Evolutionary conservation across 2,113 vertebrate genomes (phyloP).

Genomic region (Vimba vimba): DNA sequence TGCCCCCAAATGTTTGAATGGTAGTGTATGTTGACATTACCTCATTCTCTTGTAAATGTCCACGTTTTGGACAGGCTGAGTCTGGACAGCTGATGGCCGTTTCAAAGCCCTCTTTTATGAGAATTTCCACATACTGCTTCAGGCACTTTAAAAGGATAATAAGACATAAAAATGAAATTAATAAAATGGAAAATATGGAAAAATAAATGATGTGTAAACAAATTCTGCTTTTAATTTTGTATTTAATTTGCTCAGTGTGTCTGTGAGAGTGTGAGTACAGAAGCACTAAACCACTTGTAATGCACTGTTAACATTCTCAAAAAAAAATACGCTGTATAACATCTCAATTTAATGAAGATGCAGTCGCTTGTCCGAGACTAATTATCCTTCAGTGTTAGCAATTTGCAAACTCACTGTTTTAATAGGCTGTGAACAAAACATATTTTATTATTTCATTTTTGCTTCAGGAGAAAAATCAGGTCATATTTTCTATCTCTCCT

Average conservation of each 20-base stretch:
- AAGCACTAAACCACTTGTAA: slow-evolving; percentile 16
- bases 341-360: slow-evolving; percentile 3
- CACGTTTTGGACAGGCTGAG: slow-evolving; percentile 93
- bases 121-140: slow-evolving; percentile 97
- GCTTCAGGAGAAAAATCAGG: not conserved
- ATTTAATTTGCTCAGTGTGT: slow-evolving; percentile 1
- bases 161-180: not conserved
- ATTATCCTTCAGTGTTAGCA: slow-evolving; percentile 25
- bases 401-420: not conserved
- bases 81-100: slow-evolving; percentile 97
- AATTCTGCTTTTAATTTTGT: not conserved
- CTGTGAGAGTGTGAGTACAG: not conserved
- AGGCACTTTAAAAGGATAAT: slow-evolving; percentile 85
- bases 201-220: not conserved
- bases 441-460: not conserved
- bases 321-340: slow-evolving; percentile 13
- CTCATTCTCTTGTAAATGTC: slow-evolving; percentile 94
- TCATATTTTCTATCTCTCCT: not conserved
- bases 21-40: slow-evolving; percentile 65
- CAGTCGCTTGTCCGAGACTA: slow-evolving; percentile 35
- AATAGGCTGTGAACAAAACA: slow-evolving; percentile 8
- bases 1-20: too few relatives aligned
- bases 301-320: slow-evolving; percentile 14
- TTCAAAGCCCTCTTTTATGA: slow-evolving; percentile 98
- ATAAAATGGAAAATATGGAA: not conserved